phyloP scores from a whole-genome alignment of 2,888 invertebrate species.

The Proisotoma minuta region DNA sequence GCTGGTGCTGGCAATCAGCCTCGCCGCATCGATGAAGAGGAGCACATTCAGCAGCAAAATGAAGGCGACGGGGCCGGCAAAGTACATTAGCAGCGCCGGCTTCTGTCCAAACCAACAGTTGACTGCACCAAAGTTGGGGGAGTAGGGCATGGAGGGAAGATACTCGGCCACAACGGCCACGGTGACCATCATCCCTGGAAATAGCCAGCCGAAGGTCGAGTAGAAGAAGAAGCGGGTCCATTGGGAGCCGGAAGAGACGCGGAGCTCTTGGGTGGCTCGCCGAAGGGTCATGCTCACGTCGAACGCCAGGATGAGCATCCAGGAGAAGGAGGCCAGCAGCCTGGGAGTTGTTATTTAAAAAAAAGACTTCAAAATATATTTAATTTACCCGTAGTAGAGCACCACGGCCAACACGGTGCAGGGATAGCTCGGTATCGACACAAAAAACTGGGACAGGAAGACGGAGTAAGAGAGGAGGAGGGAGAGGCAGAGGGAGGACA shows the following conservation, averaged over 20 bases:
- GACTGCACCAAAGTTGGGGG: slow-evolving; percentile 53
- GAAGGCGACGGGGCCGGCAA: slow-evolving; percentile 54
- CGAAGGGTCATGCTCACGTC: slow-evolving; percentile 54
- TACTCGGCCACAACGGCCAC: slow-evolving; percentile 51
- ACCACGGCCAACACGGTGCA: slow-evolving; percentile 53
- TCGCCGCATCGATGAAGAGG: slow-evolving; percentile 52
- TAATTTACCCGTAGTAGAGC: slow-evolving; percentile 52
- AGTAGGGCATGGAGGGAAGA: slow-evolving; percentile 48
- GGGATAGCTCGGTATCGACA: slow-evolving; percentile 45
- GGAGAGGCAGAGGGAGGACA: slow-evolving; percentile 55
- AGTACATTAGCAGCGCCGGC: slow-evolving; percentile 54
- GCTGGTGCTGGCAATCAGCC: slow-evolving; percentile 51
- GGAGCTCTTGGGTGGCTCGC: slow-evolving; percentile 53
- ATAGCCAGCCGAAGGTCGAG: slow-evolving; percentile 53
- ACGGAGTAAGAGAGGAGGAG: slow-evolving; percentile 54
- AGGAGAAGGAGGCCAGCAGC: slow-evolving; percentile 56
- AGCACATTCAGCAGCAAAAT: slow-evolving; percentile 52
- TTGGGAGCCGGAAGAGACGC: slow-evolving; percentile 52
- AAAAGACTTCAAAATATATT: slow-evolving; percentile 1
- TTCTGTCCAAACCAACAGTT: slow-evolving; percentile 56
- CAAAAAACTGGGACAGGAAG: slow-evolving; percentile 52
- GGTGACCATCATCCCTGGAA: slow-evolving; percentile 51
- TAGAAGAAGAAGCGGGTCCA: slow-evolving; percentile 51
- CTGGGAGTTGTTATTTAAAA: slow-evolving; percentile 32
- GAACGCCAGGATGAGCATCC: slow-evolving; percentile 57